Evolutionary conservation across 2,113 vertebrate genomes (phyloP).

Genomic region (Pristiophorus japonicus): DNA sequence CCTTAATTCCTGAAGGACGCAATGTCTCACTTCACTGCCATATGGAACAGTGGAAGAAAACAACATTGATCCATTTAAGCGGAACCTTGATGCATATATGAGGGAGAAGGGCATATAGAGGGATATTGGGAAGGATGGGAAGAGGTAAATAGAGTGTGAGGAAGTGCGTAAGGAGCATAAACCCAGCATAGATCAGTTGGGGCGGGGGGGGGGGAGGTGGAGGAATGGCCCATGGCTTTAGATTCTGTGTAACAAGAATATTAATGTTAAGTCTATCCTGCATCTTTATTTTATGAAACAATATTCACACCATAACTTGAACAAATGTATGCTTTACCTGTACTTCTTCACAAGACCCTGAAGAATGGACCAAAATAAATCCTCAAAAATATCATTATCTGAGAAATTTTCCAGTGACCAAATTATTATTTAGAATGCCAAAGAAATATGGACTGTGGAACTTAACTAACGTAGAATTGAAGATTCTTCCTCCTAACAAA

Average conservation of each 20-base stretch:
- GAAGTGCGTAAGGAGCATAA: too few species aligned
- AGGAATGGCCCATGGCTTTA: not conserved
- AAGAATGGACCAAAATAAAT: slow-evolving; percentile 82
- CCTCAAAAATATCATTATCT: slow-evolving; percentile 85
- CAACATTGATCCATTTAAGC: too few species aligned
- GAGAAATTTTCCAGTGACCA: slow-evolving; percentile 96
- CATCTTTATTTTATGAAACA: not conserved
- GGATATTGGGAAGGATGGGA: too few species aligned
- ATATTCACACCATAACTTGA: not conserved
- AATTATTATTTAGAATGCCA: slow-evolving; percentile 85
- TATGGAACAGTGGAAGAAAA: too few species aligned
- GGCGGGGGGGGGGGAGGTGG: too few species aligned
- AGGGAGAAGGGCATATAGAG: too few species aligned
- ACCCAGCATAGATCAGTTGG: too few species aligned
- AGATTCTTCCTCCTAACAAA: slow-evolving; percentile 78
- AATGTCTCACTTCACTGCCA: too few species aligned
- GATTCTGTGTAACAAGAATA: not conserved
- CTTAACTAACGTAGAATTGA: slow-evolving; percentile 69
- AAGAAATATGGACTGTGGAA: slow-evolving; percentile 82
- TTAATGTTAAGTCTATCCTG: not conserved
- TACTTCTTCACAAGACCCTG: slow-evolving; percentile 61
- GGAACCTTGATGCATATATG: too few species aligned
- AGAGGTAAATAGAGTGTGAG: too few species aligned
- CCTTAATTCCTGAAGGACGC: too few species aligned
- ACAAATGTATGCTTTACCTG: not conserved